These are phyloP conservation scores for Xenus cinereus DNA, from an alignment of 2,113 vertebrate species.

Conservation along the genomic window DNA sequence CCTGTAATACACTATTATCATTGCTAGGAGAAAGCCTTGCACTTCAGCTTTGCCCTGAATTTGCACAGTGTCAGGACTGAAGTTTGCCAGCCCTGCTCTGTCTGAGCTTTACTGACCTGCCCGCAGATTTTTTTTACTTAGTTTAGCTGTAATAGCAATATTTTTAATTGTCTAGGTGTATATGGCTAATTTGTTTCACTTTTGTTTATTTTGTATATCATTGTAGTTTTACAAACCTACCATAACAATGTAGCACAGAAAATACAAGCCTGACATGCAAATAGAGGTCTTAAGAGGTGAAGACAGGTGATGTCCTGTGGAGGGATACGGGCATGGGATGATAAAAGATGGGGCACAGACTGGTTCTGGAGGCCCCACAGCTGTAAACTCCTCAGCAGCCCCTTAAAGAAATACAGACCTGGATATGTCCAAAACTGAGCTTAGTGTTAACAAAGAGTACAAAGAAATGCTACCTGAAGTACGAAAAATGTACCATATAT, in stretches of 20 bases:
- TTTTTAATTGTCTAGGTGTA: not conserved
- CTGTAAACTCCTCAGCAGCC: not conserved
- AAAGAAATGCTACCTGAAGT: not conserved
- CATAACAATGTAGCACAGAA: not conserved
- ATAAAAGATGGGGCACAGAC: not conserved
- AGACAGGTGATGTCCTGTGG: not conserved
- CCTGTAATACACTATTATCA: not conserved
- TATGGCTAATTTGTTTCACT: not conserved
- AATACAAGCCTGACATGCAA: not conserved
- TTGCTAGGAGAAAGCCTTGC: not conserved
- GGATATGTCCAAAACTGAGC: not conserved
- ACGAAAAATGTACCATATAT: not conserved
- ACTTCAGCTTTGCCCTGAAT: not conserved
- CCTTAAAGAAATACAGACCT: not conserved
- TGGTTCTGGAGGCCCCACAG: not conserved
- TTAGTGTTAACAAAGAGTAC: not conserved
- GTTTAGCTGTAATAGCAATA: not conserved
- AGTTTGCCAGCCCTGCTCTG: not conserved
- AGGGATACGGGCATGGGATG: not conserved
- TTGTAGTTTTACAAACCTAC: not conserved
- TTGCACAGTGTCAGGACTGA: not conserved
- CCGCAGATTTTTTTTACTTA: not conserved
- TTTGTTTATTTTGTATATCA: not conserved
- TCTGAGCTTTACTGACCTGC: not conserved
- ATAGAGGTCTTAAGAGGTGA: not conserved